These are phyloP conservation scores for Bostrychus sinensis DNA, from an alignment of 2,113 vertebrate genomes.

Conservation along the genomic window DNA sequence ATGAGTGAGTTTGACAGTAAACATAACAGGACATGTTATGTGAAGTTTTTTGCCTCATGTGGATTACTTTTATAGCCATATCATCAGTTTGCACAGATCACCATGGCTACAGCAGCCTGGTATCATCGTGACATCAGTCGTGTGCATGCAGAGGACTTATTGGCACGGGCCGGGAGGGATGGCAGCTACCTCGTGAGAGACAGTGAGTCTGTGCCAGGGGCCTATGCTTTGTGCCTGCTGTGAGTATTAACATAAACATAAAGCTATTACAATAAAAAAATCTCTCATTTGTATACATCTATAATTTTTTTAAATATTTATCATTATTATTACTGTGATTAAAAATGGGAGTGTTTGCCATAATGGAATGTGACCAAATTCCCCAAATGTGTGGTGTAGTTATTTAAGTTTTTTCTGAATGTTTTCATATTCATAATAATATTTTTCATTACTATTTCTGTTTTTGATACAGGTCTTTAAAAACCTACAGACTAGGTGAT, in stretches of 20 bases:
- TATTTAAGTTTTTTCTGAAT: too few species aligned
- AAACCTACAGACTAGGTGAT: too few species aligned
- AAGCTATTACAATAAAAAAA: background rate
- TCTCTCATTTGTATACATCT: too few species aligned
- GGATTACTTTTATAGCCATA: constrained; percentile 46
- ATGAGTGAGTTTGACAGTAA: constrained; percentile 22
- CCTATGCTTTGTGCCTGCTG: constrained; percentile 89
- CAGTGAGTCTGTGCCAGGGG: constrained; percentile 89
- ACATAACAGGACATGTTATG: constrained; percentile 21
- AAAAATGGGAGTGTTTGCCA: too few species aligned
- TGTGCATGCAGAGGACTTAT: constrained; percentile 84
- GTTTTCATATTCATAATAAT: too few species aligned
- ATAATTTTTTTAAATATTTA: too few species aligned
- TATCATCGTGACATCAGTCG: constrained; percentile 90
- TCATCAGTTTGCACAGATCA: constrained; percentile 27
- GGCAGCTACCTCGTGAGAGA: constrained; percentile 89
- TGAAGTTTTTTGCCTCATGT: constrained; percentile 46
- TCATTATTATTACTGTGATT: too few species aligned
- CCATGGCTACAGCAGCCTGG: constrained; percentile 82
- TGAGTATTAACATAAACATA: constrained; percentile 72
- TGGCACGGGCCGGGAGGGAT: constrained; percentile 84
- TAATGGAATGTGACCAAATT: too few species aligned
- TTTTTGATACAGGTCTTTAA: too few species aligned
- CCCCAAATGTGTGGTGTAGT: background rate
- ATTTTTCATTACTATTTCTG: too few species aligned